phyloP scores from a whole-genome alignment of 1,140 invertebrate species.

The Aphidius ervi region DNA sequence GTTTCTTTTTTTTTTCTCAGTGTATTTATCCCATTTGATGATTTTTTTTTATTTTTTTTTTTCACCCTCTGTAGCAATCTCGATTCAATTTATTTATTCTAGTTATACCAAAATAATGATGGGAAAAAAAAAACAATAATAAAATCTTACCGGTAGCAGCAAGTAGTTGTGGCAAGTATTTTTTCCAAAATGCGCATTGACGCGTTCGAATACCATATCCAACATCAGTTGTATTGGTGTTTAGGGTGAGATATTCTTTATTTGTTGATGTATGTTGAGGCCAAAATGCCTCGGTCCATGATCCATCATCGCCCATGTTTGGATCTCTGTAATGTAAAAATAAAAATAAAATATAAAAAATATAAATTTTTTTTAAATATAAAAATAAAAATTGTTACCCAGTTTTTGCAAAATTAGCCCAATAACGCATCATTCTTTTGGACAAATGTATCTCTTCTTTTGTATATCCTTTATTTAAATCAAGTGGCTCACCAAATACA shows the following conservation, averaged over 20 bases:
- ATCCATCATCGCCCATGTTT: conserved; percentile 62
- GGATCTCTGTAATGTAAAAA: conserved; percentile 55
- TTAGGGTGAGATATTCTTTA: conserved; percentile 81
- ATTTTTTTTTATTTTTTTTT: too few relatives aligned
- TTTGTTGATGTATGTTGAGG: conserved; percentile 78
- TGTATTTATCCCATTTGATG: too few relatives aligned
- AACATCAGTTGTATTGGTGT: conserved; percentile 72
- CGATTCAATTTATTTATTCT: too few relatives aligned
- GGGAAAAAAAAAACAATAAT: not conserved
- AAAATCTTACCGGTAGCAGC: conserved; percentile 64
- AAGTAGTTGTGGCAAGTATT: conserved; percentile 85
- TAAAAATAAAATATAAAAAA: conserved; percentile 13
- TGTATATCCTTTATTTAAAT: conserved; percentile 73
- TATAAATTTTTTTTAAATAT: conserved; percentile 3
- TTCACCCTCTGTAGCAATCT: too few relatives aligned
- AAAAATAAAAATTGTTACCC: conserved; percentile 61
- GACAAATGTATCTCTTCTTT: conserved; percentile 76
- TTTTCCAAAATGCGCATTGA: conserved; percentile 95
- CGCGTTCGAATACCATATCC: conserved; percentile 82
- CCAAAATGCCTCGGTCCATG: conserved; percentile 73
- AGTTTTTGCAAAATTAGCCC: conserved; percentile 93
- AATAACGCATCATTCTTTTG: conserved; percentile 87
- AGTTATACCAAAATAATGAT: not conserved
- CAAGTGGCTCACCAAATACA: conserved; percentile 88
- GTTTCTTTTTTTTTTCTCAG: conserved; percentile 20